Conservation (phyloP, 2,888 invertebrate species). For the Drosophila austrosaltans region DNA sequence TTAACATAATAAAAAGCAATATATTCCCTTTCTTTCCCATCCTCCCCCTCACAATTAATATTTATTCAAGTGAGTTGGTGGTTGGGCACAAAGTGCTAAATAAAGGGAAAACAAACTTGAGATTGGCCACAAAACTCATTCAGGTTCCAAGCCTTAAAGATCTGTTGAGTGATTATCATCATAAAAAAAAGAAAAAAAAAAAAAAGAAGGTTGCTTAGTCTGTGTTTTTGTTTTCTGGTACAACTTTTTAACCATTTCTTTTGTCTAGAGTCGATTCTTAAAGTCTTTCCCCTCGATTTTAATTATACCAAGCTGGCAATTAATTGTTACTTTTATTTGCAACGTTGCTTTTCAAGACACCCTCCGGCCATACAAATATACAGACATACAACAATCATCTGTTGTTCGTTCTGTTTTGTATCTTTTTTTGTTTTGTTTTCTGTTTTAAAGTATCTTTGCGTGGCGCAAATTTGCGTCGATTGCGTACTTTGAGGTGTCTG, state of each 20-base stretch:
- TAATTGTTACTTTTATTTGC: slow-evolving; percentile 59
- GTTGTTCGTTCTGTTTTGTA: slow-evolving; percentile 34
- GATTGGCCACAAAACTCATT: slow-evolving; percentile 25
- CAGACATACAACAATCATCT: background rate
- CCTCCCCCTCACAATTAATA: slow-evolving; percentile 3
- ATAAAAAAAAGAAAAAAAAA: background rate
- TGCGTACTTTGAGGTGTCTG: slow-evolving; percentile 41
- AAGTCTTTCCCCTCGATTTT: slow-evolving; percentile 65
- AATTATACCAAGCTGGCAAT: slow-evolving; percentile 74
- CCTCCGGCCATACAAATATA: slow-evolving; percentile 22
- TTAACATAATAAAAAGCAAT: slow-evolving; percentile 1
- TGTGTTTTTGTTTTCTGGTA: slow-evolving; percentile 13
- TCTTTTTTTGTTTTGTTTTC: slow-evolving; percentile 17
- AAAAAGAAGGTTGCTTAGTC: slow-evolving; percentile 22
- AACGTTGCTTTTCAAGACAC: slow-evolving; percentile 31
- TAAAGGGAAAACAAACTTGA: slow-evolving; percentile 1
- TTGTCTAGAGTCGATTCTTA: slow-evolving; percentile 32
- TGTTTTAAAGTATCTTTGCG: slow-evolving; percentile 17
- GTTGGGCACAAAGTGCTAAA: background rate
- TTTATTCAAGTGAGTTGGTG: slow-evolving; percentile 25
- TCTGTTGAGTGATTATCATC: slow-evolving; percentile 34
- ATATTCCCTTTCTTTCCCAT: background rate
- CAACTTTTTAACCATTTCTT: slow-evolving; percentile 36
- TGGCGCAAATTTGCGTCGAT: slow-evolving; percentile 27
- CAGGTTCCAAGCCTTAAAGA: slow-evolving; percentile 22